Evolutionary conservation across 2,888 invertebrate species (phyloP).

Genomic region (Aporophyla lueneburgensis): DNA sequence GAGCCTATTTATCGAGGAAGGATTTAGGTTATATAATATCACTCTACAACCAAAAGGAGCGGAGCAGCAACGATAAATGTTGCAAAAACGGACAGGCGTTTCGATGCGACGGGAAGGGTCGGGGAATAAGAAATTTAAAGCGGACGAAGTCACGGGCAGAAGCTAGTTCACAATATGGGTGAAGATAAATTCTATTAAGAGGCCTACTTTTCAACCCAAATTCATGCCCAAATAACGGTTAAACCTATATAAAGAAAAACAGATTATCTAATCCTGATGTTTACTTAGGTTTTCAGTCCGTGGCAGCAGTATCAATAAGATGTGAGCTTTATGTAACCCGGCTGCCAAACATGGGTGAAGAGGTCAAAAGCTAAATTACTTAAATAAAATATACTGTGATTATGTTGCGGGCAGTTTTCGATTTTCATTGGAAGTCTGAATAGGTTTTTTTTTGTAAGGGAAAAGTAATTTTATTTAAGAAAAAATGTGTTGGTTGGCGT

Average conservation of each 20-base stretch:
- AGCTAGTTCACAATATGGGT: no score
- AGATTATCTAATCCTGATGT: slow-evolving; percentile 47
- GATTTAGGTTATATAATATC: no score
- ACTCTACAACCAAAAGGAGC: no score
- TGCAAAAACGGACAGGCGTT: no score
- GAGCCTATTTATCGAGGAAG: no score
- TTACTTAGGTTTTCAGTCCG: slow-evolving; percentile 41
- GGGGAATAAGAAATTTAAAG: no score
- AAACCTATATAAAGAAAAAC: slow-evolving; percentile 41
- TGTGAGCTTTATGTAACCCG: slow-evolving; percentile 25
- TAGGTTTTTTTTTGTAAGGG: background rate
- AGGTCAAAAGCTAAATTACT: slow-evolving; percentile 31
- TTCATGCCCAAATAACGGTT: slow-evolving; percentile 22
- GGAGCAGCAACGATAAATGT: no score
- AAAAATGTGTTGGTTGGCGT: no score
- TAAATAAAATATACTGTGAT: slow-evolving; percentile 20
- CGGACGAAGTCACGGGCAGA: no score
- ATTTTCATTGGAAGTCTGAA: background rate
- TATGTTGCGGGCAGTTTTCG: background rate
- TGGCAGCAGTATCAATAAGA: slow-evolving; percentile 33
- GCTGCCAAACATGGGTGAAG: slow-evolving; percentile 9
- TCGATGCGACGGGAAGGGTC: no score
- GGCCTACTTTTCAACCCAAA: slow-evolving; percentile 13
- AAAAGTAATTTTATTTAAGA: background rate
- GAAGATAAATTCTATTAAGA: slow-evolving; percentile 7